Conservation (phyloP, 2,797 vertebrate species). For the Allobates femoralis region DNA sequence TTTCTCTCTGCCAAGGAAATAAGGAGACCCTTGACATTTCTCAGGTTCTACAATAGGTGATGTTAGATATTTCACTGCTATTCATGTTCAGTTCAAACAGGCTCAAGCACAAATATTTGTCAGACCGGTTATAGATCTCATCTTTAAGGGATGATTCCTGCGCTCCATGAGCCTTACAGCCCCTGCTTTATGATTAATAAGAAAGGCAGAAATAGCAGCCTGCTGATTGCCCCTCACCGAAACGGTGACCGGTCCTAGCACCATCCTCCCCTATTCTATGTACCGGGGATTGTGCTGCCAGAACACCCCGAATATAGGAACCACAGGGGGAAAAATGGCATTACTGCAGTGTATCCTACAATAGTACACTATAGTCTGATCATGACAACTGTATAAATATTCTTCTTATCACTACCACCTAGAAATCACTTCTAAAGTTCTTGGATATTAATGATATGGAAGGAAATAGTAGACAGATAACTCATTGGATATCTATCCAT, state of each 20-base stretch:
- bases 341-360: background rate
- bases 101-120: conserved; percentile 13
- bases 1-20: conserved; percentile 39
- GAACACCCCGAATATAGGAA: background rate
- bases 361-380: too few relatives aligned
- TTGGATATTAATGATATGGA: too few relatives aligned
- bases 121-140: background rate
- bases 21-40: conserved; percentile 10
- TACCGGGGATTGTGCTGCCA: background rate
- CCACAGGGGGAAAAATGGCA: background rate
- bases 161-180: background rate
- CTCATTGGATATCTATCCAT: background rate
- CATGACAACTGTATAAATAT: background rate
- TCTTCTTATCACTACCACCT: background rate
- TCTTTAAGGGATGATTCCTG: background rate
- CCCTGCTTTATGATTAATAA: conserved; percentile 15
- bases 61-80: background rate
- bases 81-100: conserved; percentile 24
- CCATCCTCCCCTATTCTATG: background rate
- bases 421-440: background rate
- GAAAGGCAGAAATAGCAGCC: background rate
- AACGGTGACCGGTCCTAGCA: background rate
- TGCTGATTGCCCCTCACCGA: background rate
- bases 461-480: too few relatives aligned
- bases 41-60: background rate